Evolutionary conservation across 1,140 invertebrate genomes (phyloP).

Genomic region (Drosophila nasuta): DNA sequence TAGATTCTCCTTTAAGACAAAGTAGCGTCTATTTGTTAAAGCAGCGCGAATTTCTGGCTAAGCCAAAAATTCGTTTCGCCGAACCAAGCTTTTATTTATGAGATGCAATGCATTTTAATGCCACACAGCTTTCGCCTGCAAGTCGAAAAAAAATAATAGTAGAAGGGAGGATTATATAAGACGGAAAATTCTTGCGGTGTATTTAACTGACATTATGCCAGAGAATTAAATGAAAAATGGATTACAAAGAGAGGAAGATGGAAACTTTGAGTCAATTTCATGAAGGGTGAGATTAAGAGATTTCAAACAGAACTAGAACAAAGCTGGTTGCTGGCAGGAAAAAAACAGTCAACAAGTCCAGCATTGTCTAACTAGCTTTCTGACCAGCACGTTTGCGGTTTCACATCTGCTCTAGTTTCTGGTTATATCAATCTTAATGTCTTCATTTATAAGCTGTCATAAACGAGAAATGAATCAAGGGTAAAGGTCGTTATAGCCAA

Average conservation of each 20-base stretch:
- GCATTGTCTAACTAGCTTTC: background rate
- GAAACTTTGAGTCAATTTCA: constrained; percentile 9
- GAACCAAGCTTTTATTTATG: constrained; percentile 34
- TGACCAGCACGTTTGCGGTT: background rate
- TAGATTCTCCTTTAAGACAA: constrained; percentile 18
- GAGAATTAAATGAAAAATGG: constrained; percentile 1
- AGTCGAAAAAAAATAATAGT: constrained; percentile 1
- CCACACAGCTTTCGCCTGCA: constrained; percentile 30
- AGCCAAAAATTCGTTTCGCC: constrained; percentile 10
- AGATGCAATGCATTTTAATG: constrained; percentile 39
- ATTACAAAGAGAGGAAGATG: background rate
- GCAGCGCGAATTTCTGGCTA: constrained; percentile 29
- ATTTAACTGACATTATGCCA: constrained; percentile 17
- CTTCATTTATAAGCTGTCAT: background rate
- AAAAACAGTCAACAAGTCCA: background rate
- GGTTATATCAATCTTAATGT: background rate
- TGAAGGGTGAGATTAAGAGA: background rate
- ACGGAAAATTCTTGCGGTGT: background rate
- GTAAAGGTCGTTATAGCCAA: background rate
- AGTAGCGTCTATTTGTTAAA: constrained; percentile 26
- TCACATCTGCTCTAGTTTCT: background rate
- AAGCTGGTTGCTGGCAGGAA: background rate
- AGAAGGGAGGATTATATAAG: constrained; percentile 3
- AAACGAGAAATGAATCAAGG: background rate
- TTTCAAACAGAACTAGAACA: background rate